Evolutionary conservation across 1,140 invertebrate species (phyloP), one percentile per base, ranked within the genome.

Genomic region (Zophobas morio): DNA sequence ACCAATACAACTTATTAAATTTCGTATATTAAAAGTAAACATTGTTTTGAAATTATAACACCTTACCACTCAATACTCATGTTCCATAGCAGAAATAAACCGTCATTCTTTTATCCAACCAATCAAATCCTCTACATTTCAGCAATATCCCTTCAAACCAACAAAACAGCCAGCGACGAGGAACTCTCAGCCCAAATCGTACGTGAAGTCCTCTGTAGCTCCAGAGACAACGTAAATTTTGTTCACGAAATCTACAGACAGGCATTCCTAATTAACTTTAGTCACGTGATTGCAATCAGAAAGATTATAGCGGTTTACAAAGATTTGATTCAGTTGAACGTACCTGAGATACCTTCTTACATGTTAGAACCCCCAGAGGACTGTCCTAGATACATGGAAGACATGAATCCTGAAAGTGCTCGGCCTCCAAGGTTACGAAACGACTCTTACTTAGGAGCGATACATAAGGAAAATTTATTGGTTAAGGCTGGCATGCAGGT

Each of bases 251-350:
- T 98, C 37, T 96, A 98, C 82, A 90, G 97, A 66, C 96, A 99
- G 87, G 96, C 96, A 32, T 96, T 98, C 87, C 88, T 98, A 32
- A 88, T 98, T 72, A 95, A 96, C 80, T 97, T 98, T 84, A 92
- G 91, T 37, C 95, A 98, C 85, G 94, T 96, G 2, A 92, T 92
- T 74, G 95, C 96, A 1, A 95, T 97, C 75, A 88, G 96, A 47
- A 93, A 94, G 84, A 96, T 97, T 47, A 96, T 99, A 80, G 91
- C 93, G 70, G 94, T 98, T n/a, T 99, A 98, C 84, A 96, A 97
- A 86, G 96, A 99, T 85, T 98, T 97, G 95, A 98, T 98, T 85
- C 95, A 96, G 87, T 93, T 89, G 93, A 95, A 91, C 84, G 88
- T 93, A 56, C 87, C 91, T 83, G 93, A 96, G 84, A 89, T 95